These are phyloP conservation scores for Acipenser oxyrinchus DNA, from an alignment of 2,797 vertebrate species.

Conservation along the genomic window DNA sequence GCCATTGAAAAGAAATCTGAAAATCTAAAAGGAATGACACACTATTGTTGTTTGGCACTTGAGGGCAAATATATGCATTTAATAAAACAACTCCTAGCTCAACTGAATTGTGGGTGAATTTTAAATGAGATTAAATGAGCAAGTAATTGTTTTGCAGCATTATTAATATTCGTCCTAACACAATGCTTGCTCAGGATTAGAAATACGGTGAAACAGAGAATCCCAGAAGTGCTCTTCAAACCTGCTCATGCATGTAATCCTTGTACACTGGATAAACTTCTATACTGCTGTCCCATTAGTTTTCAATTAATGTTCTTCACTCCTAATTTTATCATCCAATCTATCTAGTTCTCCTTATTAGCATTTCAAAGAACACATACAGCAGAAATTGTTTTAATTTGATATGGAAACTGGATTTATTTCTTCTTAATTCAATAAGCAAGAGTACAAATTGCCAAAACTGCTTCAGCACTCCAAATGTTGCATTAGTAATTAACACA, in stretches of 20 bases:
- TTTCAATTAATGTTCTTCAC: constrained; percentile 53
- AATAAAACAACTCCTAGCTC: constrained; percentile 49
- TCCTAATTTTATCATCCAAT: constrained; percentile 40
- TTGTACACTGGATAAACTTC: constrained; percentile 48
- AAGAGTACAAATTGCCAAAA: constrained; percentile 9
- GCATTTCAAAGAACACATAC: constrained; percentile 9
- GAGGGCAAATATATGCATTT: constrained; percentile 47
- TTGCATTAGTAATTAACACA: no score
- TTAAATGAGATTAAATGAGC: constrained; percentile 64
- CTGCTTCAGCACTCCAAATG: background rate
- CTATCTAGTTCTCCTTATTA: constrained; percentile 19
- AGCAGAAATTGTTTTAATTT: constrained; percentile 6
- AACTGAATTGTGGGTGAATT: constrained; percentile 62
- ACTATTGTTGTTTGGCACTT: no score
- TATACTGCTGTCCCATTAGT: constrained; percentile 52
- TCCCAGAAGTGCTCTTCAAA: constrained; percentile 44
- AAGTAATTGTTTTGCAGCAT: constrained; percentile 60
- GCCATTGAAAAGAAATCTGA: no score
- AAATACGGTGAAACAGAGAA: constrained; percentile 45
- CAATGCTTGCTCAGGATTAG: constrained; percentile 47
- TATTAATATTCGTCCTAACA: constrained; percentile 66
- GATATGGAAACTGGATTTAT: constrained; percentile 2
- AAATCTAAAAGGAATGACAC: no score
- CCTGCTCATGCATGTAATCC: constrained; percentile 49
- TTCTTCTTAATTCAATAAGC: constrained; percentile 8